These are phyloP conservation scores for Pogona vitticeps DNA, from an alignment of 2,113 vertebrate species.

Conservation along the genomic window DNA sequence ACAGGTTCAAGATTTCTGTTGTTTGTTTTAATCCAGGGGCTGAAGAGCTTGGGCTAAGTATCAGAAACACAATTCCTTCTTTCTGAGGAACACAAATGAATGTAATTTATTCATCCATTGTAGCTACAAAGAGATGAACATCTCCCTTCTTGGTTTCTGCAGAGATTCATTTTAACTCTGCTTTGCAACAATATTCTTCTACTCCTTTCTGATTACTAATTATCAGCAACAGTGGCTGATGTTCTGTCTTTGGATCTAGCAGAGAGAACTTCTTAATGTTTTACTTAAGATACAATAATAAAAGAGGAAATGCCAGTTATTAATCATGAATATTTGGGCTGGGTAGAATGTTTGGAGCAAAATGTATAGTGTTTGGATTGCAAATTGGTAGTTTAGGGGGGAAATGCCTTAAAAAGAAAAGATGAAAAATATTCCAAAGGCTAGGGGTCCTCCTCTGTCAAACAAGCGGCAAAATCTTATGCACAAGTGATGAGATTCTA, in stretches of 20 bases:
- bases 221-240: not conserved
- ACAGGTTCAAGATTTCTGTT: not conserved
- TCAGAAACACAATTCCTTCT: not conserved
- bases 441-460: not conserved
- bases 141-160: not conserved
- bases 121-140: not conserved
- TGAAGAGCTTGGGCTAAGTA: not conserved
- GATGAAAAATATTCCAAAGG: not conserved
- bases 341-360: not conserved
- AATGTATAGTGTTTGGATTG: not conserved
- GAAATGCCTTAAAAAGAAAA: not conserved
- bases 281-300: not conserved
- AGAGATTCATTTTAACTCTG: not conserved
- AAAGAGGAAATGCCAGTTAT: not conserved
- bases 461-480: not conserved
- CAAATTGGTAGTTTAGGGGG: not conserved
- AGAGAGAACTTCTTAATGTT: not conserved
- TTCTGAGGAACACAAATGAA: not conserved
- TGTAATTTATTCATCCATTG: not conserved
- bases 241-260: not conserved
- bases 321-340: not conserved
- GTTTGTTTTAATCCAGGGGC: not conserved
- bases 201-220: not conserved
- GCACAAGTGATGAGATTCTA: not conserved
- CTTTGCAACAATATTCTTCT: not conserved